Conservation (phyloP, 1,140 invertebrate genomes). For the Hesperophylax magnus region DNA sequence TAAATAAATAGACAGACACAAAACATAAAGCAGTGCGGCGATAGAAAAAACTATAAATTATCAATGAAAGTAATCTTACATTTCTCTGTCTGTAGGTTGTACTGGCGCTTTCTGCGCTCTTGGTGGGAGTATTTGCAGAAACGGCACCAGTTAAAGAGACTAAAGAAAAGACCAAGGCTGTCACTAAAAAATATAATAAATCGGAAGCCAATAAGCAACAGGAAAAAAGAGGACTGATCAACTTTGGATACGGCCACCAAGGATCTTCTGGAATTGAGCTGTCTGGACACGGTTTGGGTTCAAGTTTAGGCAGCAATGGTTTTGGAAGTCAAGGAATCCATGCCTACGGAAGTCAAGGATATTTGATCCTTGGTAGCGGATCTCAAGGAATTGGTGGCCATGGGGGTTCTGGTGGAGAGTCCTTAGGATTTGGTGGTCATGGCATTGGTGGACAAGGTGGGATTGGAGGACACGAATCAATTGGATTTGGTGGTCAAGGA, state of each 20-base stretch:
- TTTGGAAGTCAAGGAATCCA: constrained; percentile 40
- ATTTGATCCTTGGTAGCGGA: constrained; percentile 59
- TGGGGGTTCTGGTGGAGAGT: not conserved
- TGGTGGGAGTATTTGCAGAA: not conserved
- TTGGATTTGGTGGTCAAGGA: no score
- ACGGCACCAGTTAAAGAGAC: not conserved
- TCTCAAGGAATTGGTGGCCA: constrained; percentile 17
- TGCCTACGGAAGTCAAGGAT: constrained; percentile 65
- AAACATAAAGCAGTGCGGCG: no score
- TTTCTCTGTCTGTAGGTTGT: not conserved
- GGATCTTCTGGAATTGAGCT: constrained; percentile 6
- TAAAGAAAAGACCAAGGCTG: not conserved
- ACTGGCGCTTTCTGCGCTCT: not conserved
- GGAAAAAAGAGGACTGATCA: constrained; percentile 52
- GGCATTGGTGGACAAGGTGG: no score
- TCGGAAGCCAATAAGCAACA: constrained; percentile 46
- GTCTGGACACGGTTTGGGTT: not conserved
- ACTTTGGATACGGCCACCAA: constrained; percentile 55
- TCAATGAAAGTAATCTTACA: no score
- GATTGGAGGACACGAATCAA: no score
- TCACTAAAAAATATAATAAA: not conserved
- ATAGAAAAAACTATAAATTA: no score
- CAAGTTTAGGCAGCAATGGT: constrained; percentile 54
- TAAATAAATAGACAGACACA: no score
- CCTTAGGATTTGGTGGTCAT: no score